Percentiles rank a stretch among this genome's conserved stretches.
These are phyloP conservation scores for Odontocolon sp. DNA, from an alignment of 2,888 invertebrate genomes.

Conservation along the genomic window DNA sequence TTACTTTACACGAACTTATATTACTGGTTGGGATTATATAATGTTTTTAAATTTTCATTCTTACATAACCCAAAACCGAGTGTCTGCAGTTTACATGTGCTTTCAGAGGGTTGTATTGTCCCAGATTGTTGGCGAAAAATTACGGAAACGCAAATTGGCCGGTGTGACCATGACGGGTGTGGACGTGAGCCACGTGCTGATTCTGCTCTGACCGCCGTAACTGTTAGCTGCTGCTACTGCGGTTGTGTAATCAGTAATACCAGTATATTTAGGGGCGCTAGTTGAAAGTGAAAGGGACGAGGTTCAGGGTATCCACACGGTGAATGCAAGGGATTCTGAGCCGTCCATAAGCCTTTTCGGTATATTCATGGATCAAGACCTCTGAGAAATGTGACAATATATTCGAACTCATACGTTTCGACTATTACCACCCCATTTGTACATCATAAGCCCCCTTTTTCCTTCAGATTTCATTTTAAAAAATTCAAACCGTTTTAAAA, in stretches of 20 bases:
- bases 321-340: constrained; percentile 42
- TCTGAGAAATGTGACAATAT: constrained; percentile 47
- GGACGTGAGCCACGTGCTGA: constrained; percentile 78
- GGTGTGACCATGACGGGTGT: constrained; percentile 79
- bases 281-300: constrained; percentile 68
- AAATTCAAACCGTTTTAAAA: too few species aligned
- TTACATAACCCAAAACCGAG: too few species aligned
- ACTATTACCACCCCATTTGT: constrained; percentile 40
- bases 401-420: constrained; percentile 48
- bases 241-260: constrained; percentile 79
- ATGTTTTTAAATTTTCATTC: too few species aligned
- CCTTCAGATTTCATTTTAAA: background rate
- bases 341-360: constrained; percentile 46
- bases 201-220: constrained; percentile 37
- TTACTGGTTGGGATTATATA: background rate
- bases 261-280: constrained; percentile 74
- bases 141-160: constrained; percentile 80
- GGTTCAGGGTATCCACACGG: background rate
- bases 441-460: background rate
- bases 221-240: constrained; percentile 61
- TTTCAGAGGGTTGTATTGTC: constrained; percentile 34
- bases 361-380: constrained; percentile 51
- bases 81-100: constrained; percentile 24
- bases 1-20: background rate
- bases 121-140: constrained; percentile 67